Percentiles rank a stretch among this genome's conserved stretches.
Conservation (phyloP, 2,797 vertebrate species). For the Tinamus major region DNA sequence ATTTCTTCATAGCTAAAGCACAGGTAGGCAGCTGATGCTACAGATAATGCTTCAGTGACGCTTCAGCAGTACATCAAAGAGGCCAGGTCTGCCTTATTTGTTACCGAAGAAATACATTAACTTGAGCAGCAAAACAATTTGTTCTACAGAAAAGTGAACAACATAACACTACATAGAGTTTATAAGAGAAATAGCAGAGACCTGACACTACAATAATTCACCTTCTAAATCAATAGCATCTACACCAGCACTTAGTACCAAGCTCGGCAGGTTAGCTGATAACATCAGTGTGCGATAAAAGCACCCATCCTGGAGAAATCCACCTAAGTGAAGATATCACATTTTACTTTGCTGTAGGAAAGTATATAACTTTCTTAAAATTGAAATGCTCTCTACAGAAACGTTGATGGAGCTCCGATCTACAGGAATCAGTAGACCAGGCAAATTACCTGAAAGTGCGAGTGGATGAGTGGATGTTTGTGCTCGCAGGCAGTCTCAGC, state of each 20-base stretch:
- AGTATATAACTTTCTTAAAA: not conserved
- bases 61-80: not conserved
- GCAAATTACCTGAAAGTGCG: not conserved
- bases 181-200: not conserved
- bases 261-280: not conserved
- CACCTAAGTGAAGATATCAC: not conserved
- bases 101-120: not conserved
- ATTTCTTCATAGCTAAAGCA: not conserved
- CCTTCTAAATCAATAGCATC: not conserved
- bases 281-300: not conserved
- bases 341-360: not conserved
- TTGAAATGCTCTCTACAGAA: not conserved
- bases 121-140: not conserved
- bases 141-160: not conserved
- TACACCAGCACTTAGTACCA: not conserved
- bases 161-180: not conserved
- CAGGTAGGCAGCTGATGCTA: not conserved
- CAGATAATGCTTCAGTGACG: not conserved
- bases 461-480: not conserved
- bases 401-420: not conserved
- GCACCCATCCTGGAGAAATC: not conserved
- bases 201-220: not conserved
- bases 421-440: not conserved
- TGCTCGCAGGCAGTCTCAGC: not conserved
- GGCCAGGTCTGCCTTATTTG: not conserved